Percentiles rank a stretch among this genome's conserved stretches.
phyloP scores from a whole-genome alignment of 2,888 invertebrate genomes.

The Cantharis flavilabris region DNA sequence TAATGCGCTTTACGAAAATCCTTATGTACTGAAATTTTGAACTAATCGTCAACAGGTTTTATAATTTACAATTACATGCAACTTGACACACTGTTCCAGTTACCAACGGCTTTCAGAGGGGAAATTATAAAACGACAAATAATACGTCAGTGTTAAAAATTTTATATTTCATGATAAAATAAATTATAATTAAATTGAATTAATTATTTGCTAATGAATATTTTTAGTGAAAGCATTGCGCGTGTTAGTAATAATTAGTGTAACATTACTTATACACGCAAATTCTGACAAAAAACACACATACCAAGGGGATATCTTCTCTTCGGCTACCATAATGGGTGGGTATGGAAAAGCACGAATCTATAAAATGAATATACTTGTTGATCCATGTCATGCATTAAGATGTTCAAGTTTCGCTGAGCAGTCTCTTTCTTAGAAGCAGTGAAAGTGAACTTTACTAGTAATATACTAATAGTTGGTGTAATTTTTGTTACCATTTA shows the following conservation, averaged over 20 bases:
- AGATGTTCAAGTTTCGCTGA: slow-evolving; percentile 14
- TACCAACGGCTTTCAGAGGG: not conserved
- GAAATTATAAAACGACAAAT: not conserved
- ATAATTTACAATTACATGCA: not conserved
- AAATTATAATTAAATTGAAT: not conserved
- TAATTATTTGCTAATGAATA: not conserved
- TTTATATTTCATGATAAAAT: not conserved
- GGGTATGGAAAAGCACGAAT: slow-evolving; percentile 11
- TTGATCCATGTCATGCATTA: slow-evolving; percentile 2
- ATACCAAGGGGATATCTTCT: slow-evolving; percentile 7
- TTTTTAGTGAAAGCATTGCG: slow-evolving; percentile 6
- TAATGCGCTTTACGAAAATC: not conserved
- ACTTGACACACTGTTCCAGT: not conserved
- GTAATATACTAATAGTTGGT: not conserved
- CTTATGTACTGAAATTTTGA: not conserved
- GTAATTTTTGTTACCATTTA: not conserved
- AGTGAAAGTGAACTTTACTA: slow-evolving; percentile 15
- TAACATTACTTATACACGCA: not conserved
- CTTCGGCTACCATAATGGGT: slow-evolving; percentile 6
- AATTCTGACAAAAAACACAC: not conserved
- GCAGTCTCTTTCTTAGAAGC: not conserved
- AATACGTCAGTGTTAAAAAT: not conserved
- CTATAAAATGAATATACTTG: slow-evolving; percentile 13
- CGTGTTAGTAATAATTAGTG: slow-evolving; percentile 1
- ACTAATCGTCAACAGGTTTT: not conserved